Conservation (phyloP, 2,113 vertebrate species). For the Erinaceus europaeus region DNA sequence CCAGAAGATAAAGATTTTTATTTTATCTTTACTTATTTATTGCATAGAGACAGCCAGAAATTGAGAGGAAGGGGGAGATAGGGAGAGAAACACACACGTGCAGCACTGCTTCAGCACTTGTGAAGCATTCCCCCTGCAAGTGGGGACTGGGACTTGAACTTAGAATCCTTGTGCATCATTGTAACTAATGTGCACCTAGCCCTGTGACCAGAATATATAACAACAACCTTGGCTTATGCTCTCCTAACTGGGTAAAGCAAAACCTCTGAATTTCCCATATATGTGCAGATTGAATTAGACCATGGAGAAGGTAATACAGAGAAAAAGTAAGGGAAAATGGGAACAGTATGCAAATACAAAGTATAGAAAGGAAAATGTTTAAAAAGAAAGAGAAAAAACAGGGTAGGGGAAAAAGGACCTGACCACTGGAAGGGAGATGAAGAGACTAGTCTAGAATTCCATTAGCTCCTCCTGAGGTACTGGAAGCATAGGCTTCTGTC, state of each 20-base stretch:
- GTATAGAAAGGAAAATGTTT: neutral
- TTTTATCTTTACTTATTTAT: no score
- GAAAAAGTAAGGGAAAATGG: constrained; percentile 8
- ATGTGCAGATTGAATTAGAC: neutral
- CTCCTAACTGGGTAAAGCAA: neutral
- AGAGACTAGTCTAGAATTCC: neutral
- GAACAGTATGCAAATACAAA: neutral
- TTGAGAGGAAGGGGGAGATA: no score
- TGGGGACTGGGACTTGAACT: no score
- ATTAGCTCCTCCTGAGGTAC: neutral
- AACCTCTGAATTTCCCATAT: neutral
- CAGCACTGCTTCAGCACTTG: no score
- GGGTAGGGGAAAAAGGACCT: neutral
- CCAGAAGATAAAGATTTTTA: no score
- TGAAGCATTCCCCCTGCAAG: no score
- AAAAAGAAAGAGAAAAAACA: neutral
- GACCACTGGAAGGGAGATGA: neutral
- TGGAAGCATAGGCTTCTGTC: neutral
- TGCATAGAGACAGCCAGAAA: no score
- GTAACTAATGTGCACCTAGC: no score
- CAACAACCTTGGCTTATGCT: neutral
- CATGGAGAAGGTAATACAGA: neutral
- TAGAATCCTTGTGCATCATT: no score
- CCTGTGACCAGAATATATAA: no score
- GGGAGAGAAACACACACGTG: no score